Evolutionary conservation across 2,888 invertebrate species (phyloP), one percentile per base, ranked within the genome.

Genomic region (Himalopsyche japonica): DNA sequence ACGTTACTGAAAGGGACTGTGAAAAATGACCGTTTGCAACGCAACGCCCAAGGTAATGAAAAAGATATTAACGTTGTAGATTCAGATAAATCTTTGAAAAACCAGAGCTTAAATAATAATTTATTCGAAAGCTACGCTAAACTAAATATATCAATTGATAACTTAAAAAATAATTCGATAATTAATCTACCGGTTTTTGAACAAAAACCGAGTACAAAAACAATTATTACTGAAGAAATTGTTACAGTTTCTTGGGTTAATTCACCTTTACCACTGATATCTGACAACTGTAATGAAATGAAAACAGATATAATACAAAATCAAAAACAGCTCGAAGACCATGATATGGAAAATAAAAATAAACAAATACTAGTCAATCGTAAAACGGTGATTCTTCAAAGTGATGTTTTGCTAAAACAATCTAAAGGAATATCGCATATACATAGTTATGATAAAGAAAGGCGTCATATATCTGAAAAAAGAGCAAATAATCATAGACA

Each of bases 21-120:
- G 86, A 86, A 85, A 86, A 85, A 86, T 85, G 85, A 84, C 78
- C 76, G 82, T 47, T 57, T 80, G 82, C 85, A 85, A 85, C 86
- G 86, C 81, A 80, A 86, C 79, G 82, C 20, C 24, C 24, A 43
- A 20, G 49, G n/a, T 24, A 80, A 82, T 57, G 82, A 78, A 84
- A 84, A 79, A 79, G 84, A 49, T 49, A 49, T 32, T 27, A 34
- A 10, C n/a, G n/a, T 18, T 79, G 6, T 79, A 34, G 18, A 79
- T 57, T 57, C 57, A 32, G 43, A 49, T 18, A 30, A 80, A 64
- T 20, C 20, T 32, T 27, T 64, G 12, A 27, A n/a, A 80, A 18
- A 64, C 34, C 34, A 80, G n/a, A 78, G 20, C 24, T 37, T n/a
- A n/a, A 37, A 4, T 37, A 37, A 20, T 37, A 5, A 79, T 3